Percentiles rank a stretch among this genome's conserved stretches.
Conservation (phyloP, 2,113 vertebrate genomes). For the Ochotona princeps region DNA sequence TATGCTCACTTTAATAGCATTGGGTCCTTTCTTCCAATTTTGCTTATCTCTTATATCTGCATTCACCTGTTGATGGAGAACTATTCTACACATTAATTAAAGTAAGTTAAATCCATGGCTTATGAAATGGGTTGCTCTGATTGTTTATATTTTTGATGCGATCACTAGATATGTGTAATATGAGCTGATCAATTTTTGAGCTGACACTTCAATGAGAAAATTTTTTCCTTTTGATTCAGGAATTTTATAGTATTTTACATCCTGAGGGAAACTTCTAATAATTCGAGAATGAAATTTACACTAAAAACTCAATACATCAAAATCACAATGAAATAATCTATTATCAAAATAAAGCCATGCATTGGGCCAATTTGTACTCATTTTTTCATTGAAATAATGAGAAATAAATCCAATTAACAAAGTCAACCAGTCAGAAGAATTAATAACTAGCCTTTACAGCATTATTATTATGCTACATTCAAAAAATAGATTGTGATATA, state of each 20-base stretch:
- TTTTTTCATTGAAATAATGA: conserved; percentile 10
- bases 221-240: not conserved
- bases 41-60: not conserved
- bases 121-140: not conserved
- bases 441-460: not conserved
- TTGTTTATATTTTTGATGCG: not conserved
- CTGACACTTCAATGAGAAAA: not conserved
- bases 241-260: not conserved
- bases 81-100: not conserved
- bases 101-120: not conserved
- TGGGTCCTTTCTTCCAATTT: not conserved
- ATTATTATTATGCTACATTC: not conserved
- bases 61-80: not conserved
- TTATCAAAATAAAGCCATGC: conserved; percentile 23
- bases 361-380: not conserved
- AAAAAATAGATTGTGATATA: not conserved
- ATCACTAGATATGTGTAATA: not conserved
- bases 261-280: not conserved
- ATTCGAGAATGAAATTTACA: conserved; percentile 6
- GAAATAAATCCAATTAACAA: conserved; percentile 5
- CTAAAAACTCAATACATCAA: not conserved
- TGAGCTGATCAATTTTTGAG: not conserved
- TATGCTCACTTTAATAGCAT: not conserved
- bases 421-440: not conserved
- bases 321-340: conserved; percentile 29